phyloP scores from a whole-genome alignment of 23 tunicate genomes.

The Styela clava region DNA sequence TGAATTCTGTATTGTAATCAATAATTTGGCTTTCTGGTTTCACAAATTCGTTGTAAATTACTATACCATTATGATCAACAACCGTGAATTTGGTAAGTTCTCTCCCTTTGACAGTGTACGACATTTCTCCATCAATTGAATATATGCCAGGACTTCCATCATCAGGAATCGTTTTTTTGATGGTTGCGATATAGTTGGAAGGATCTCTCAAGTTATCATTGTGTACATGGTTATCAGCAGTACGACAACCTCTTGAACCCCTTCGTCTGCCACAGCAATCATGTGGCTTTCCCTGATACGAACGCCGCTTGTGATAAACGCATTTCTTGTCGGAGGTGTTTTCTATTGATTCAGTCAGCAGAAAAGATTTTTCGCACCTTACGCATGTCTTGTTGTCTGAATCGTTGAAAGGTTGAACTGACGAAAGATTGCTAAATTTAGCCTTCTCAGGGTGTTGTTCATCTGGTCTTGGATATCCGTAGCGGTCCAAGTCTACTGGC shows the following conservation, averaged over 20 bases:
- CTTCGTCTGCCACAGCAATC: slow-evolving; percentile 55
- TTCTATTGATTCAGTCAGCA: slow-evolving; percentile 26
- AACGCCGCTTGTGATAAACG: background rate
- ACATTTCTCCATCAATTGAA: slow-evolving; percentile 87
- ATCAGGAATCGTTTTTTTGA: slow-evolving; percentile 22
- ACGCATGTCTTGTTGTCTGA: slow-evolving; percentile 56
- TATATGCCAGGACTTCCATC: slow-evolving; percentile 53
- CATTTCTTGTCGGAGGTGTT: background rate
- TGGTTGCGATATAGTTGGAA: slow-evolving; percentile 45
- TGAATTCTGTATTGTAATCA: too few relatives aligned
- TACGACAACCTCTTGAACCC: slow-evolving; percentile 57
- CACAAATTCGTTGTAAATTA: too few relatives aligned
- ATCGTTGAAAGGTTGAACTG: slow-evolving; percentile 1
- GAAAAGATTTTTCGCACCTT: slow-evolving; percentile 63
- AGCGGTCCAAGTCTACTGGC: slow-evolving; percentile 24
- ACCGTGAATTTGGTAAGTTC: slow-evolving; percentile 74
- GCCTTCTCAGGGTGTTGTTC: slow-evolving; percentile 33
- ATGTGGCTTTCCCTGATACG: slow-evolving; percentile 30
- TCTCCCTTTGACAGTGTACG: slow-evolving; percentile 52
- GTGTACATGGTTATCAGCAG: slow-evolving; percentile 69
- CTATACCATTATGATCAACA: slow-evolving; percentile 39
- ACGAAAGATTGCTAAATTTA: slow-evolving; percentile 30
- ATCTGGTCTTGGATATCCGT: slow-evolving; percentile 71
- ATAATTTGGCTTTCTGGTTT: too few relatives aligned
- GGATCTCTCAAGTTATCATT: slow-evolving; percentile 47